These are phyloP conservation scores for Auanema freiburgensis DNA, from an alignment of 2,888 invertebrate species.

Conservation along the genomic window DNA sequence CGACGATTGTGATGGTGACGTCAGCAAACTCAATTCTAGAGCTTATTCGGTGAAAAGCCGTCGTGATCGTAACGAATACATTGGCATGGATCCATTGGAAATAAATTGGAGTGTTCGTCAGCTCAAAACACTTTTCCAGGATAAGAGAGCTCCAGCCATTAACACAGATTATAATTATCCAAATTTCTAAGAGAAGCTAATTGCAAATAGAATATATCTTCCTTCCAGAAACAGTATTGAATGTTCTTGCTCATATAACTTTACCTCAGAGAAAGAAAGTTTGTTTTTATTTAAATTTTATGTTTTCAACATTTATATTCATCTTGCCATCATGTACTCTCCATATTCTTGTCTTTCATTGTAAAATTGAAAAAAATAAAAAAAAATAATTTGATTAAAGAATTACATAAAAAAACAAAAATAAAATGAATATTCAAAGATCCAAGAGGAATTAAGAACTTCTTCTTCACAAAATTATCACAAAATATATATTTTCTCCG, in stretches of 20 bases:
- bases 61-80: constrained; percentile 22
- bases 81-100: constrained; percentile 54
- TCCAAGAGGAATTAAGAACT: no score
- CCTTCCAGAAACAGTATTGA: no score
- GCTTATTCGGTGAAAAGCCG: constrained; percentile 30
- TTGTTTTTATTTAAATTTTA: background rate
- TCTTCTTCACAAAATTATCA: background rate
- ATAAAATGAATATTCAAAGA: no score
- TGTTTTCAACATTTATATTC: no score
- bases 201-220: no score
- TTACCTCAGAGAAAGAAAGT: no score
- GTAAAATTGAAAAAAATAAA: no score
- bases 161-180: constrained; percentile 49
- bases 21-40: constrained; percentile 7
- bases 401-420: no score
- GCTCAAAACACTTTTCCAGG: constrained; percentile 55
- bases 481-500: constrained; percentile 5
- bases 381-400: no score
- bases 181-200: constrained; percentile 1
- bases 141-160: constrained; percentile 48
- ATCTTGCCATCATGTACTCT: no score
- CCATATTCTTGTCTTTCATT: no score
- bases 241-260: no score
- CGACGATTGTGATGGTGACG: background rate
- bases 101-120: constrained; percentile 61